phyloP scores from a whole-genome alignment of 2,113 vertebrate genomes.

The Clarias magur region DNA sequence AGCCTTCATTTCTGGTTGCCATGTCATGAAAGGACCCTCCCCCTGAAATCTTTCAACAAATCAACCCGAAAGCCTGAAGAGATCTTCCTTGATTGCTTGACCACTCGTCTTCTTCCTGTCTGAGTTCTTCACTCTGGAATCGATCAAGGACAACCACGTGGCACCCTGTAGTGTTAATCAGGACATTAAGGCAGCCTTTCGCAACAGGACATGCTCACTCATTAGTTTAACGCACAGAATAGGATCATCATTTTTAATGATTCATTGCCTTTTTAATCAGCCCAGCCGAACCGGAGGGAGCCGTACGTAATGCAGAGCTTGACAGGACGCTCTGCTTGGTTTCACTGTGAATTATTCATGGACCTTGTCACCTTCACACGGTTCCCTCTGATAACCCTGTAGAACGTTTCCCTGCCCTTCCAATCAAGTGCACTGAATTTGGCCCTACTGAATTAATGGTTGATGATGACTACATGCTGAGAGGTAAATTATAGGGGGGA shows the following conservation, averaged over 20 bases:
- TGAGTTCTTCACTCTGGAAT: not conserved
- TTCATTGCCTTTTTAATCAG: slow-evolving; percentile 50
- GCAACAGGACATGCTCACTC: not conserved
- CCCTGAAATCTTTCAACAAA: not conserved
- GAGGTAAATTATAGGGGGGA: not conserved
- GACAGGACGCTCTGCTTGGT: slow-evolving; percentile 18
- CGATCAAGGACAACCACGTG: slow-evolving; percentile 12
- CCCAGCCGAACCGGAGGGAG: slow-evolving; percentile 32
- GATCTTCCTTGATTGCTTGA: slow-evolving; percentile 3
- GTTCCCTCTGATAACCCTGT: slow-evolving; percentile 11
- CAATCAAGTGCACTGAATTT: slow-evolving; percentile 35
- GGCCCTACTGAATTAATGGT: slow-evolving; percentile 27
- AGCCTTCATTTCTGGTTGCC: not conserved
- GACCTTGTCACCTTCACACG: slow-evolving; percentile 2
- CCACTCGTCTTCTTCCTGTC: not conserved
- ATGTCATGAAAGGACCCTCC: not conserved
- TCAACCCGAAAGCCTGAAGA: not conserved
- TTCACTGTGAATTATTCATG: slow-evolving; percentile 48
- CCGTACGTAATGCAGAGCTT: slow-evolving; percentile 38
- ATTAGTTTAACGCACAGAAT: slow-evolving; percentile 35
- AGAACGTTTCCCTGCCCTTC: not conserved
- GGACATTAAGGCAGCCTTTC: slow-evolving; percentile 25
- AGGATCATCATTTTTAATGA: slow-evolving; percentile 32
- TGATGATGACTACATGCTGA: slow-evolving; percentile 24
- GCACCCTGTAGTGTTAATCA: slow-evolving; percentile 28